These are phyloP conservation scores for Squalus acanthias DNA, from an alignment of 2,797 vertebrate species.

Conservation along the genomic window DNA sequence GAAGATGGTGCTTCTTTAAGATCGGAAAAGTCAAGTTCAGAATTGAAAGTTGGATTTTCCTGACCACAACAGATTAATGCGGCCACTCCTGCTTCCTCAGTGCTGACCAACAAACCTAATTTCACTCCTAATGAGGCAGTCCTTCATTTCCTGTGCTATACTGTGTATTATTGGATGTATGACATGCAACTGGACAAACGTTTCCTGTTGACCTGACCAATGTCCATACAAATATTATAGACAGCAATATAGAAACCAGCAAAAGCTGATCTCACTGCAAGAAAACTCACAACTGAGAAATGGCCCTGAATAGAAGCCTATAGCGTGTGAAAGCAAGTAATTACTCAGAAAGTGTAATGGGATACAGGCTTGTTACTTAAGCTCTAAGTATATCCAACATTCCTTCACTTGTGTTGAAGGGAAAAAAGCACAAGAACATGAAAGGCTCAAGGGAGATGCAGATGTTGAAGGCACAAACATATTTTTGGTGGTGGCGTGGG, in stretches of 20 bases:
- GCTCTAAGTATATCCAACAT: neutral
- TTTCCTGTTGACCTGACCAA: neutral
- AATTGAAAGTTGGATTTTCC: neutral
- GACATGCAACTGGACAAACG: neutral
- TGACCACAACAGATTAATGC: neutral
- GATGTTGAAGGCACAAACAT: neutral
- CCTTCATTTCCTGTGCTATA: neutral
- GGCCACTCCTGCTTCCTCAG: neutral
- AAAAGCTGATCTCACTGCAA: neutral
- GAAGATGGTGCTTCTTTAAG: neutral
- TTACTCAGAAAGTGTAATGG: neutral
- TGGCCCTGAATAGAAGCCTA: neutral
- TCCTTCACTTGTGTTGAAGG: neutral
- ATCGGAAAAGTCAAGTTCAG: neutral
- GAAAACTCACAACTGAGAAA: neutral
- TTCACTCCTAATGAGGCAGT: neutral
- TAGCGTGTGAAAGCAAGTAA: neutral
- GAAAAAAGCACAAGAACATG: neutral
- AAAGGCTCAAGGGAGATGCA: neutral
- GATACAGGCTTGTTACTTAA: conserved; percentile 18
- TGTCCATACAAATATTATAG: neutral
- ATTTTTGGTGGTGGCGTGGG: neutral
- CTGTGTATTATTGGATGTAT: neutral
- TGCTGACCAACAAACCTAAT: neutral
- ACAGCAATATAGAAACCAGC: neutral